Percentiles rank a stretch among this genome's conserved stretches.
Conservation (phyloP, 2,797 vertebrate genomes). For the Scyliorhinus canicula region DNA sequence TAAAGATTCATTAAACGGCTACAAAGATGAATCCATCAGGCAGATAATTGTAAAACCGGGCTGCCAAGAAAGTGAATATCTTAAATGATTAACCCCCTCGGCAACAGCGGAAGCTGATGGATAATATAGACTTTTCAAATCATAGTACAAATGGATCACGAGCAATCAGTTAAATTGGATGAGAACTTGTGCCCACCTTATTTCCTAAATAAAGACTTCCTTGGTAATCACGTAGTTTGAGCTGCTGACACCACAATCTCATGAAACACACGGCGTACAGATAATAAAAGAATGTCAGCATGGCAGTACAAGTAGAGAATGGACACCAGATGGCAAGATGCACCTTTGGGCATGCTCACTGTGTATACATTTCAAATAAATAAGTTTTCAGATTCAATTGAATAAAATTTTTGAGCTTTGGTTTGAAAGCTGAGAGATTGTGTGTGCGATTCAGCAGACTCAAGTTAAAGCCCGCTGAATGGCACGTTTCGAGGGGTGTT, state of each 20-base stretch:
- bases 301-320: neutral
- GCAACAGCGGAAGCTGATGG: neutral
- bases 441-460: no score
- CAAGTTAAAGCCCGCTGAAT: no score
- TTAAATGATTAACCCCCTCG: neutral
- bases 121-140: neutral
- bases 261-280: neutral
- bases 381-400: neutral
- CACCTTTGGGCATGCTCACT: neutral
- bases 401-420: neutral
- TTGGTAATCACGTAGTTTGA: neutral
- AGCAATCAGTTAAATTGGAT: neutral
- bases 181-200: neutral
- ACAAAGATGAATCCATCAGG: neutral
- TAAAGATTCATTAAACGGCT: neutral
- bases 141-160: neutral
- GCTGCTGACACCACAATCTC: neutral
- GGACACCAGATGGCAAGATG: neutral
- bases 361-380: neutral
- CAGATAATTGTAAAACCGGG: neutral
- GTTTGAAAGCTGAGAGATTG: neutral
- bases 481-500: no score
- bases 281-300: neutral
- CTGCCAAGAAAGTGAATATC: neutral
- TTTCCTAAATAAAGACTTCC: neutral